Conservation (phyloP, 53 echinoderm and acorn worm species). For the Henricia sp. region DNA sequence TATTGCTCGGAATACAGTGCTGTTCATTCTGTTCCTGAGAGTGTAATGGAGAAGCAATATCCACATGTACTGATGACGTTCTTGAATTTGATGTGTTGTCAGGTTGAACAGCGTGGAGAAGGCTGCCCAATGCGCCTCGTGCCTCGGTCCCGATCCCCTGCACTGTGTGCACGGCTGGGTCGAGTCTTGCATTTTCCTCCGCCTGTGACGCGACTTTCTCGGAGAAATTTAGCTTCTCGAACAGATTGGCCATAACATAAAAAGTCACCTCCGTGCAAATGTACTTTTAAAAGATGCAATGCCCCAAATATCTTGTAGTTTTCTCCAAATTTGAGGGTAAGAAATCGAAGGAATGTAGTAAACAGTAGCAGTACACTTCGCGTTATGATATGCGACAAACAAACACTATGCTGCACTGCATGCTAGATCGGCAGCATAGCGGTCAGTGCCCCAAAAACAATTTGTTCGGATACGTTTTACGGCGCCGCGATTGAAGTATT, state of each 20-base stretch:
- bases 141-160: neutral
- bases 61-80: too few species aligned
- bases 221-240: conserved; percentile 63
- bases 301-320: neutral
- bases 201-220: neutral
- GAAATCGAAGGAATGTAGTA: too few species aligned
- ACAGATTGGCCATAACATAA: conserved; percentile 60
- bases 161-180: neutral
- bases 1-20: too few species aligned
- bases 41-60: too few species aligned
- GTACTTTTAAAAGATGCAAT: neutral
- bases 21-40: too few species aligned
- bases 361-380: too few species aligned
- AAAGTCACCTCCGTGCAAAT: neutral
- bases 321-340: neutral
- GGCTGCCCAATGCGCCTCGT: conserved; percentile 1
- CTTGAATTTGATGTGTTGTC: too few species aligned
- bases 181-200: neutral
- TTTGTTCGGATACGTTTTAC: conserved; percentile 6
- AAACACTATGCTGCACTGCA: too few species aligned
- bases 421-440: neutral
- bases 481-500: neutral
- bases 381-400: too few species aligned
- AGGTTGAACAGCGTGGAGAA: too few species aligned
- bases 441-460: neutral